These are phyloP conservation scores for Eucriotettix oculatus DNA, from an alignment of 2,888 invertebrate genomes.

Conservation along the genomic window DNA sequence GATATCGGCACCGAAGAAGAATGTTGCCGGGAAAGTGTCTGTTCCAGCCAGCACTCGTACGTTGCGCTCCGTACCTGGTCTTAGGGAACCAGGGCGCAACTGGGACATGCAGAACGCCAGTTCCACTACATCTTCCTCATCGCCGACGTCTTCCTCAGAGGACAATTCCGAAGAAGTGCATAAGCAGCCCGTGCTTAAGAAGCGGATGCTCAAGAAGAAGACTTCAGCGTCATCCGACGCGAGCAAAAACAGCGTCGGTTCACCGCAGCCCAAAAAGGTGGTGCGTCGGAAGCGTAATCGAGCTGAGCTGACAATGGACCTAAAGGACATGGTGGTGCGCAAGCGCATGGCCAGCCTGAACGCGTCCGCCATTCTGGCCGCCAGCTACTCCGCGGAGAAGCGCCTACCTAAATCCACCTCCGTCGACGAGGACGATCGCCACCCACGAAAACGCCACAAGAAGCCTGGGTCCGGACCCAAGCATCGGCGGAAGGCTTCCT, in stretches of 20 bases:
- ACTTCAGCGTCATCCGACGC: background rate
- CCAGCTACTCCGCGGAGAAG: slow-evolving; percentile 63
- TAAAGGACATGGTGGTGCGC: slow-evolving; percentile 73
- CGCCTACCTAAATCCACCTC: slow-evolving; percentile 8
- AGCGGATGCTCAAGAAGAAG: background rate
- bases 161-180: slow-evolving; percentile 27
- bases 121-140: slow-evolving; percentile 26
- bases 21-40: too few relatives aligned
- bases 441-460: too few relatives aligned
- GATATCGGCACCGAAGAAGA: background rate
- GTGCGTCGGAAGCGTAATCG: slow-evolving; percentile 30
- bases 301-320: slow-evolving; percentile 53
- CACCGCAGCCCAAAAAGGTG: slow-evolving; percentile 26
- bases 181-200: background rate
- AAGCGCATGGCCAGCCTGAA: slow-evolving; percentile 86
- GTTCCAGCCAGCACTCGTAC: slow-evolving; percentile 30
- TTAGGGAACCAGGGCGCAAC: slow-evolving; percentile 62
- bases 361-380: slow-evolving; percentile 77
- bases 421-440: background rate
- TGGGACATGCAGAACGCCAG: slow-evolving; percentile 65
- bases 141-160: background rate
- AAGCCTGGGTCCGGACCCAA: too few relatives aligned
- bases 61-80: slow-evolving; percentile 53
- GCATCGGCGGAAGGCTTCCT: too few relatives aligned
- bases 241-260: background rate